Conservation (phyloP, 2,113 vertebrate genomes). For the Clupea harengus region DNA sequence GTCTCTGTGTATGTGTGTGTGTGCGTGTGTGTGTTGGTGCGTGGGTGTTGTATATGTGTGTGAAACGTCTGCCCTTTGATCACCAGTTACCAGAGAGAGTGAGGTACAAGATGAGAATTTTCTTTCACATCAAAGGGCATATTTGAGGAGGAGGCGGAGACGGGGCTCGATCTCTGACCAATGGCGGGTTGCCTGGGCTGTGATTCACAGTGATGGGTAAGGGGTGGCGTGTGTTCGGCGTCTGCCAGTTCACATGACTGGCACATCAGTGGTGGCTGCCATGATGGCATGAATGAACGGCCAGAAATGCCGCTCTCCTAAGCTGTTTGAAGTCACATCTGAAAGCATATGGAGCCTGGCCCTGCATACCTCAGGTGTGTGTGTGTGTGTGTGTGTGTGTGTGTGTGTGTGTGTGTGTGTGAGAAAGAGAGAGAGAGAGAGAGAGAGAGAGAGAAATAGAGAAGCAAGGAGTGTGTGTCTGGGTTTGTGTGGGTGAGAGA, state of each 20-base stretch:
- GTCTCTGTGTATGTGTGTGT: background rate
- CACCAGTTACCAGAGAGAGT: conserved; percentile 23
- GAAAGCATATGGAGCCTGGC: conserved; percentile 13
- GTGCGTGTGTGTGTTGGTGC: background rate
- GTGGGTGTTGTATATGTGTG: background rate
- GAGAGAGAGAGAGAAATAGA: background rate
- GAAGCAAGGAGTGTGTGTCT: background rate
- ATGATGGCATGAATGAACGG: conserved; percentile 14
- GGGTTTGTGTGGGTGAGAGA: background rate
- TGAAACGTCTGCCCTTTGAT: conserved; percentile 19
- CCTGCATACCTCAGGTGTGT: background rate
- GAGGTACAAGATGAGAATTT: conserved; percentile 22
- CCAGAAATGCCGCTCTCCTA: conserved; percentile 7
- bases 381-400: background rate
- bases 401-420: conserved; percentile 1
- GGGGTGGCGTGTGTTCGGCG: background rate
- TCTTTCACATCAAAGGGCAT: conserved; percentile 14
- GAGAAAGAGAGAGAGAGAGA: conserved; percentile 10
- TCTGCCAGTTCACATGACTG: conserved; percentile 17
- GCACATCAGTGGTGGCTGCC: conserved; percentile 14
- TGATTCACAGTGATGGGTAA: background rate
- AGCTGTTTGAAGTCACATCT: conserved; percentile 17
- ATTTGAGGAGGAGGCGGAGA: conserved; percentile 14
- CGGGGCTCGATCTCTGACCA: conserved; percentile 18
- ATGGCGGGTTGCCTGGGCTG: background rate